Evolutionary conservation across 2,113 vertebrate species (phyloP), one percentile per base, ranked within the genome.

Genomic region (Muscicapa adusta): DNA sequence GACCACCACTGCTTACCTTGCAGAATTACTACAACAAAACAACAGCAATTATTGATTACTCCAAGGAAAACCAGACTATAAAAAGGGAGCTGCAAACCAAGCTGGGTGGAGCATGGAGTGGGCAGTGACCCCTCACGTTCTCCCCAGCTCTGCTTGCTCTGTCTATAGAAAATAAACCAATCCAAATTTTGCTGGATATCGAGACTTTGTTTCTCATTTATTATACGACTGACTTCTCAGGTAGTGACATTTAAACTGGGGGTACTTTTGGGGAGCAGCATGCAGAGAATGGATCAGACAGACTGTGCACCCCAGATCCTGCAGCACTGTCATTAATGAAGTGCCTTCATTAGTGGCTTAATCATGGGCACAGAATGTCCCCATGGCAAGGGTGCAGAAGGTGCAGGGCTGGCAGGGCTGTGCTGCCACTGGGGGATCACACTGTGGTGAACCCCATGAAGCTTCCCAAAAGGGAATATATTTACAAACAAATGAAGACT

Each of bases 321-420:
- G 51, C 38, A 50, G 33, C 60, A 23, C 38, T 45, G 25, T 18
- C n/a, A 26, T 26, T 16, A 51, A 28, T 17, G 26, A 51, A 26
- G 17, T 48, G 42, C 15, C 14, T 47, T 58, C 29, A 33, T 23
- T 24, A 40, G 25, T 61, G 36, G 26, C 24, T 19, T 29, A 38
- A 68, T 5, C 1, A 0, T 4, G 17, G 45, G n/a, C 38, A 25
- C 38, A 40, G 17, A 47, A 33, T 20, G 33, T 5, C 14, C 40
- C 33, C 33, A 29, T 34, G 43, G 24, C 48, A 33, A 26, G 14
- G 9, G 26, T 22, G 77, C 63, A 60, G 31, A 17, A 12, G 18
- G 31, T 16, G 42, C 31, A 88, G 51, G 56, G 11, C 16, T 8
- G 23, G 38, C 12, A 61, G 17, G 23, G 24, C 6, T n/a, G 24